Conservation (phyloP, 2,797 vertebrate genomes). For the Cygnus olor region DNA sequence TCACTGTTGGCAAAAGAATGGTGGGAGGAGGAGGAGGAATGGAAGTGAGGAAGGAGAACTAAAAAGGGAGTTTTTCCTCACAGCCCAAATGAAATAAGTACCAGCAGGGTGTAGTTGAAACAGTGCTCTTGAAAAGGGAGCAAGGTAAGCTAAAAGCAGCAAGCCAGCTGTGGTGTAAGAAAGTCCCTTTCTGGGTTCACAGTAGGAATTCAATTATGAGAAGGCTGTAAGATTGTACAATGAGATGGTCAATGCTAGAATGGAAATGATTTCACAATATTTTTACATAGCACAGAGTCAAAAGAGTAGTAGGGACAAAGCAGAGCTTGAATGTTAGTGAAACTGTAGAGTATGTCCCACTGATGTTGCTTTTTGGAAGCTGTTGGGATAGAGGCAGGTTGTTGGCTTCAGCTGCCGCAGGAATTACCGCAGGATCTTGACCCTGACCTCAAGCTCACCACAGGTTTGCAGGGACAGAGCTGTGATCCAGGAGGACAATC, state of each 20-base stretch:
- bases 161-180: neutral
- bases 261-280: neutral
- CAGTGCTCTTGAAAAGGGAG: neutral
- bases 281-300: neutral
- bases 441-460: neutral
- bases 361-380: neutral
- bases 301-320: neutral
- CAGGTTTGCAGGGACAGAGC: neutral
- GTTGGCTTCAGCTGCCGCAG: neutral
- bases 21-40: neutral
- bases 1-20: neutral
- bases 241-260: neutral
- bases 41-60: neutral
- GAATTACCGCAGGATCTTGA: neutral
- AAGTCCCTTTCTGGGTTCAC: neutral
- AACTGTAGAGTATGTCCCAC: neutral
- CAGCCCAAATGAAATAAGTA: neutral
- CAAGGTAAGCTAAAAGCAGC: neutral
- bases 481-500: neutral
- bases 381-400: neutral
- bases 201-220: no score
- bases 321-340: neutral
- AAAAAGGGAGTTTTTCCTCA: neutral
- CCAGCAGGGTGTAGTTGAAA: neutral
- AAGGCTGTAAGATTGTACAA: neutral